Evolutionary conservation across 2,113 vertebrate species (phyloP).

Genomic region (Octodon degus): DNA sequence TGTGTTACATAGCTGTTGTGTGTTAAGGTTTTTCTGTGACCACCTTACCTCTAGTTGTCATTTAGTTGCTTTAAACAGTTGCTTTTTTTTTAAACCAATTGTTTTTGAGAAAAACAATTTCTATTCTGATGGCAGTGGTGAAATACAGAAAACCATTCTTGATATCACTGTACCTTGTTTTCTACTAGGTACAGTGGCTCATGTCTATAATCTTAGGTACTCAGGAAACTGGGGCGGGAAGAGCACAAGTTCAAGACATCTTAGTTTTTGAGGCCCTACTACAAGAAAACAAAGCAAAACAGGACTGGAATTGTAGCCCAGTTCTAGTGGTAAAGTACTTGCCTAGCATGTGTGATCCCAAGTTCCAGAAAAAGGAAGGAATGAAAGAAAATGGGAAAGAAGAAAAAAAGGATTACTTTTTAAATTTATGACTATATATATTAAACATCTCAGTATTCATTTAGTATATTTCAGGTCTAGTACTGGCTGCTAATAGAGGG

Average conservation of each 20-base stretch:
- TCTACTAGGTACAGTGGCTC: neutral
- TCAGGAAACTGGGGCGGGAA: neutral
- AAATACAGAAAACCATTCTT: neutral
- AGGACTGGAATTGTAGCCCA: neutral
- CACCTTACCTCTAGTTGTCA: neutral
- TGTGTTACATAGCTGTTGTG: neutral
- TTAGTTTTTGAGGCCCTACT: neutral
- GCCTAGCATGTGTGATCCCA: neutral
- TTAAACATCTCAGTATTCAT: constrained; percentile 33
- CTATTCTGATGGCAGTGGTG: neutral
- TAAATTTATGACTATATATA: neutral
- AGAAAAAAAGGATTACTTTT: neutral
- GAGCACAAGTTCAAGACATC: neutral
- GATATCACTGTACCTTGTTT: neutral
- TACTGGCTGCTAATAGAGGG: constrained; percentile 54
- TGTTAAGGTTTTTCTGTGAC: neutral
- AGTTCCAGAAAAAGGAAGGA: neutral
- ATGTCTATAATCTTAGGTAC: neutral
- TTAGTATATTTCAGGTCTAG: constrained; percentile 40
- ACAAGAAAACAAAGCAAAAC: neutral
- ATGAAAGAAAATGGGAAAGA: neutral
- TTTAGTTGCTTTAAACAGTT: constrained; percentile 26
- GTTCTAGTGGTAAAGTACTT: neutral
- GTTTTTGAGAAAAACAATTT: neutral
- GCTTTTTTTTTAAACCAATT: neutral